phyloP scores from a whole-genome alignment of 2,888 invertebrate genomes.

The Drosophila picticornis region DNA sequence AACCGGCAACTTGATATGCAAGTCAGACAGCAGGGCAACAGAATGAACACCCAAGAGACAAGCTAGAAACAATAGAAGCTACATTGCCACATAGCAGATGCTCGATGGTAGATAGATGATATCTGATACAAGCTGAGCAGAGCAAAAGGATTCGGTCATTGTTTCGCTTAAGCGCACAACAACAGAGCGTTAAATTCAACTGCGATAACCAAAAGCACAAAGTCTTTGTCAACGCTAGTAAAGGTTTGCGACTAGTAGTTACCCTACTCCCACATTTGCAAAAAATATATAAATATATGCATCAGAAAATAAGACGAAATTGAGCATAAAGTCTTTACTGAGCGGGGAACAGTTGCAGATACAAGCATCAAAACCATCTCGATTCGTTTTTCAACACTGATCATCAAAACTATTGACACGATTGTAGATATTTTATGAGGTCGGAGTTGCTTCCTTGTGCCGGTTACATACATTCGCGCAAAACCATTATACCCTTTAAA shows the following conservation, averaged over 20 bases:
- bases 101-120: constrained; percentile 37
- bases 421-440: not conserved
- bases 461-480: no score
- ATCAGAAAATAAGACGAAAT: not conserved
- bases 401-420: not conserved
- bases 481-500: no score
- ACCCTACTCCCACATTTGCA: constrained; percentile 4
- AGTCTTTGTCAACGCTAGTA: not conserved
- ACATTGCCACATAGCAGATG: constrained; percentile 34
- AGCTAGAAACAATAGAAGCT: constrained; percentile 29
- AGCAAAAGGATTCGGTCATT: constrained; percentile 56
- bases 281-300: constrained; percentile 3
- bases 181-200: constrained; percentile 72
- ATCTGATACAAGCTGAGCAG: constrained; percentile 21
- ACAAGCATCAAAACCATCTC: not conserved
- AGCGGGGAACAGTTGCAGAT: not conserved
- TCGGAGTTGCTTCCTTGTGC: no score
- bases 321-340: not conserved
- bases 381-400: not conserved
- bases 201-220: constrained; percentile 12
- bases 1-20: constrained; percentile 66
- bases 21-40: constrained; percentile 57
- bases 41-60: constrained; percentile 33
- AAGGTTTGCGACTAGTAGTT: not conserved
- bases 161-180: constrained; percentile 74